These are phyloP conservation scores for Aphyosemion australe DNA, from an alignment of 2,113 vertebrate species.

Conservation along the genomic window DNA sequence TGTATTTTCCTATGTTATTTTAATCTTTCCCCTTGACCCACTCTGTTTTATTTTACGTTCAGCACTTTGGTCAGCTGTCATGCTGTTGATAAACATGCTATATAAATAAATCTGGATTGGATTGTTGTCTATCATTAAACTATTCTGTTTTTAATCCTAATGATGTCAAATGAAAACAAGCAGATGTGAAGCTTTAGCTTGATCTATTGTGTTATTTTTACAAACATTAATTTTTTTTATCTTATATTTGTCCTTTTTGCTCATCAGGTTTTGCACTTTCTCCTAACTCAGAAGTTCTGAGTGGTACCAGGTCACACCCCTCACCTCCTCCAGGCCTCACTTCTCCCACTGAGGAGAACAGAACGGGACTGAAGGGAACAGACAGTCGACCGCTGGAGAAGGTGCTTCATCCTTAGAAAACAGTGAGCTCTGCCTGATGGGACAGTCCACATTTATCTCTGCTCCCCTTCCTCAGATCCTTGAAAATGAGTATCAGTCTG, in stretches of 20 bases:
- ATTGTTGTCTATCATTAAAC: too few relatives aligned
- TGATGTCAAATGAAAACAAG: too few relatives aligned
- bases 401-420: constrained; percentile 42
- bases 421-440: background rate
- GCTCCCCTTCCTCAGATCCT: constrained; percentile 63
- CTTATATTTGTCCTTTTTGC: background rate
- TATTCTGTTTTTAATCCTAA: too few relatives aligned
- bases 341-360: constrained; percentile 62
- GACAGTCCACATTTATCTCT: background rate
- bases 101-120: too few relatives aligned
- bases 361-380: constrained; percentile 60
- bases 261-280: constrained; percentile 43
- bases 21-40: too few relatives aligned
- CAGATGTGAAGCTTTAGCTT: too few relatives aligned
- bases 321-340: constrained; percentile 76
- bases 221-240: background rate
- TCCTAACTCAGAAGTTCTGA: constrained; percentile 30
- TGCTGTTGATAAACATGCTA: too few relatives aligned
- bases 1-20: too few relatives aligned
- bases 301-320: constrained; percentile 63
- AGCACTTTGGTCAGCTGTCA: too few relatives aligned
- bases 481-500: constrained; percentile 75
- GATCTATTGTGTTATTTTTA: background rate
- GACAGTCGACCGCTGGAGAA: constrained; percentile 76
- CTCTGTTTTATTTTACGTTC: too few relatives aligned